phyloP scores from a whole-genome alignment of 2,113 vertebrate species.

The Empidonax alnorum region DNA sequence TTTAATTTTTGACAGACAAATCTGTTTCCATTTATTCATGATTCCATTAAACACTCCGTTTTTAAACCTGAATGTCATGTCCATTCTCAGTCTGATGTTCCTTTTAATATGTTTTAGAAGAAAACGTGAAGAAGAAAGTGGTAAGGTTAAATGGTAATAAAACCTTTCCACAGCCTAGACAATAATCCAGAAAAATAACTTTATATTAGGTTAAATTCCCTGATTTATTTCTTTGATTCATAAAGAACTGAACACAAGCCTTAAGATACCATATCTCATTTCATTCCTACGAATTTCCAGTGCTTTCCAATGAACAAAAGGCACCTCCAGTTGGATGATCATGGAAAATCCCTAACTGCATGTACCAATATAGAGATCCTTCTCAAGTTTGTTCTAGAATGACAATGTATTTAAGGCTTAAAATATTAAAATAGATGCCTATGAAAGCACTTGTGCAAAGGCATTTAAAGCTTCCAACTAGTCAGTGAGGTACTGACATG shows the following conservation, averaged over 20 bases:
- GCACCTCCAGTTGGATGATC: not conserved
- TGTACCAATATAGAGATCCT: not conserved
- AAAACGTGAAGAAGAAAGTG: not conserved
- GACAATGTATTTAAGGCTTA: not conserved
- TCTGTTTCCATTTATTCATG: slow-evolving; percentile 74
- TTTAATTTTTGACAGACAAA: slow-evolving; percentile 78
- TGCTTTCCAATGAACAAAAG: not conserved
- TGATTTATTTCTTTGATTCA: not conserved
- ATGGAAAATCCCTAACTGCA: not conserved
- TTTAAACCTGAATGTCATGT: slow-evolving; percentile 65
- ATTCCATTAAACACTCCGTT: slow-evolving; percentile 74
- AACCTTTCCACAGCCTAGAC: not conserved
- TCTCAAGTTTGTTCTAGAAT: not conserved
- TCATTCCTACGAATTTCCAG: not conserved
- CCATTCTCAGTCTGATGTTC: slow-evolving; percentile 24
- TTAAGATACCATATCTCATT: not conserved
- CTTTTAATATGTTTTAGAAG: slow-evolving; percentile 47
- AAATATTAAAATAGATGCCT: rapidly evolving
- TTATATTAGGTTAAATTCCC: not conserved
- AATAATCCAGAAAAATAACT: not conserved
- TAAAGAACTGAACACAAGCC: not conserved
- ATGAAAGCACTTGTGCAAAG: not conserved
- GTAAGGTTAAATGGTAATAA: slow-evolving; percentile 13
- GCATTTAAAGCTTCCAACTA: not conserved
- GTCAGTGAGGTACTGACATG: not conserved